Base-by-base conservation (phyloP, 2,888 invertebrate species). In the Deilephila porcellus region DNA sequence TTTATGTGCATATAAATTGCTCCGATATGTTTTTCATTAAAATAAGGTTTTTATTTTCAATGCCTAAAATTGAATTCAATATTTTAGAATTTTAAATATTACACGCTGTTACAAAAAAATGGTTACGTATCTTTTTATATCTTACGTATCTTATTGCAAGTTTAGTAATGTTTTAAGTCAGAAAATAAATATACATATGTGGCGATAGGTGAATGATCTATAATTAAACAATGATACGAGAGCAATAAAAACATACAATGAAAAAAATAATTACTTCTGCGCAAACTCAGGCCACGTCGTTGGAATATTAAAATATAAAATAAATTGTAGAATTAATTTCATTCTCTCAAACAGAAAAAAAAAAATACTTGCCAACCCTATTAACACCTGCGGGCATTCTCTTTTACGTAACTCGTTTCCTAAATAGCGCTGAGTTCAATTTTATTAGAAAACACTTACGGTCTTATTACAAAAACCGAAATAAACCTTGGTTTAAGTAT, bases 371-470 rank as follows among this genome's bases (percentile, higher is more conserved):
- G 71, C 52, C 78, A 74, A 76, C 77, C 77, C 82, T 79, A 78
- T 79, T 78, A 78, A 79, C 79, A 80, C 79, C 81, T 81, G 81
- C 74, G 79, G 75, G 77, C 76, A 34, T 76, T 76, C 77, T 76
- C 80, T 75, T 81, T 81, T 81, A 78, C 79, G 79, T 79, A 79
- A 80, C 78, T 76, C 74, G 75, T 79, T 76, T 77, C 75, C 75
- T 76, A 79, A 78, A 81, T 78, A 81, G 78, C 79, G 80, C 79
- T 77, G 76, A 71, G 25, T 62, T 71, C 17, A 52, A 45, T 29
- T 45, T 60, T 71, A 71, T 45, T 45, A 62, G 25, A 32, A 29
- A n/a, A 37, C 25, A 34, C 62, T 62, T 17, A 29, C 1, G 14
- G n/a, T 56, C 19, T 56, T 17, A 8, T 17, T n/a, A n/a, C n/a